Evolutionary conservation across 2,113 vertebrate genomes (phyloP).

Genomic region (Cinclus mexicanus): DNA sequence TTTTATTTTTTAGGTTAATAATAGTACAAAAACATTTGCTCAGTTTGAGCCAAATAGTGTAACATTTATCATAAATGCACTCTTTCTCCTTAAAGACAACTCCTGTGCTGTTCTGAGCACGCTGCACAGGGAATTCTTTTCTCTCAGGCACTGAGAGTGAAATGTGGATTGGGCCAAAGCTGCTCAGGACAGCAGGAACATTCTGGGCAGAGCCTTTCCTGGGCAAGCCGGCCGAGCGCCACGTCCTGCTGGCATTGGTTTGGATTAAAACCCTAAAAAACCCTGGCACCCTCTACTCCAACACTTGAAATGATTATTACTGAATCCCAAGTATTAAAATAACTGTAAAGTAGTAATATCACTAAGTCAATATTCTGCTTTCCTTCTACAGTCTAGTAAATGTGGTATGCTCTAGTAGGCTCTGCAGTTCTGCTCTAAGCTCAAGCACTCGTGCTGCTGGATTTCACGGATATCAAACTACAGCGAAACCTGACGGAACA

Average conservation of each 20-base stretch:
- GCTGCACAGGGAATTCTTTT: slow-evolving; percentile 49
- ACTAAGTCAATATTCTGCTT: slow-evolving; percentile 39
- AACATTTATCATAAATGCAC: slow-evolving; percentile 86
- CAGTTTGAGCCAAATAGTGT: slow-evolving; percentile 84
- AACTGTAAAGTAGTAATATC: slow-evolving; percentile 45
- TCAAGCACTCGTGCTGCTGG: slow-evolving; percentile 48
- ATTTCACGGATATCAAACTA: neutral
- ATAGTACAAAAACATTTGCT: slow-evolving; percentile 77
- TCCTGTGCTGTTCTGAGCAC: slow-evolving; percentile 67
- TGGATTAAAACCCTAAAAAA: slow-evolving; percentile 30
- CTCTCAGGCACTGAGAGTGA: slow-evolving; percentile 65
- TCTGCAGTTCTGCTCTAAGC: slow-evolving; percentile 47
- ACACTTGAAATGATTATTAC: slow-evolving; percentile 15
- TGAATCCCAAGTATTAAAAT: slow-evolving; percentile 10
- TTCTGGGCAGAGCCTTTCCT: neutral
- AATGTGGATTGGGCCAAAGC: slow-evolving; percentile 60
- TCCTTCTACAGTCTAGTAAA: slow-evolving; percentile 25
- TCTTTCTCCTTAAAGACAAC: slow-evolving; percentile 72
- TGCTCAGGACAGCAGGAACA: slow-evolving; percentile 28
- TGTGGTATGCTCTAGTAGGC: slow-evolving; percentile 44
- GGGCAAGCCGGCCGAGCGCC: neutral
- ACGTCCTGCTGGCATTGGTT: neutral
- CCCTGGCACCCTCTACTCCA: neutral
- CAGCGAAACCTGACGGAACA: neutral
- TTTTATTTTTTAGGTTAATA: slow-evolving; percentile 61